These are phyloP conservation scores for Coreoperca whiteheadi DNA, from an alignment of 2,113 vertebrate species.

Conservation along the genomic window DNA sequence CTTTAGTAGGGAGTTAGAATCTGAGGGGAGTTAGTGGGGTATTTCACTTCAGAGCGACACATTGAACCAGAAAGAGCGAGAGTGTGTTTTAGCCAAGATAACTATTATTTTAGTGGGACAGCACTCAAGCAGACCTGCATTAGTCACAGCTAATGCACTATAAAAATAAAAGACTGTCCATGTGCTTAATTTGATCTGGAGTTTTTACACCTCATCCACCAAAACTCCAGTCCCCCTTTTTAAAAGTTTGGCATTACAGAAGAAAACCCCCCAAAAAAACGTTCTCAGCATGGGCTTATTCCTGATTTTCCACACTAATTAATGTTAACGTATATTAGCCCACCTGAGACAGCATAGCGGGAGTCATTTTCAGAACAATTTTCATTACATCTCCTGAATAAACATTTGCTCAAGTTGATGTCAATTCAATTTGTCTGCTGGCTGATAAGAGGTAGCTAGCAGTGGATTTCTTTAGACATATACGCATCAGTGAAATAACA, in stretches of 20 bases:
- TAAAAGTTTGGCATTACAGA: slow-evolving; percentile 54
- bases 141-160: slow-evolving; percentile 78
- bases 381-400: slow-evolving; percentile 78
- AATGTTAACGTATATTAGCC: slow-evolving; percentile 71
- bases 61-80: slow-evolving; percentile 51
- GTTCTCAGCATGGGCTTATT: slow-evolving; percentile 65
- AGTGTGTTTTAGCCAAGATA: slow-evolving; percentile 67
- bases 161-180: slow-evolving; percentile 75
- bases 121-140: slow-evolving; percentile 68
- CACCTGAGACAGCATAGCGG: slow-evolving; percentile 74
- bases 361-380: slow-evolving; percentile 77
- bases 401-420: slow-evolving; percentile 78
- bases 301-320: slow-evolving; percentile 79
- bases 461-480: slow-evolving; percentile 61
- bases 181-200: slow-evolving; percentile 78
- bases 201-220: slow-evolving; percentile 76
- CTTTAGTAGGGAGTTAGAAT: slow-evolving; percentile 24
- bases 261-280: slow-evolving; percentile 45
- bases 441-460: slow-evolving; percentile 75
- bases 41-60: slow-evolving; percentile 51
- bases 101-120: slow-evolving; percentile 78
- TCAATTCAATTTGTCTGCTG: slow-evolving; percentile 77
- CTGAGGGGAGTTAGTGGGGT: slow-evolving; percentile 16
- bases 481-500: slow-evolving; percentile 75
- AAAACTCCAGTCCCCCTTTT: slow-evolving; percentile 57